Base-by-base conservation (phyloP, 2,888 invertebrate genomes). In the Orthosia gracilis region DNA sequence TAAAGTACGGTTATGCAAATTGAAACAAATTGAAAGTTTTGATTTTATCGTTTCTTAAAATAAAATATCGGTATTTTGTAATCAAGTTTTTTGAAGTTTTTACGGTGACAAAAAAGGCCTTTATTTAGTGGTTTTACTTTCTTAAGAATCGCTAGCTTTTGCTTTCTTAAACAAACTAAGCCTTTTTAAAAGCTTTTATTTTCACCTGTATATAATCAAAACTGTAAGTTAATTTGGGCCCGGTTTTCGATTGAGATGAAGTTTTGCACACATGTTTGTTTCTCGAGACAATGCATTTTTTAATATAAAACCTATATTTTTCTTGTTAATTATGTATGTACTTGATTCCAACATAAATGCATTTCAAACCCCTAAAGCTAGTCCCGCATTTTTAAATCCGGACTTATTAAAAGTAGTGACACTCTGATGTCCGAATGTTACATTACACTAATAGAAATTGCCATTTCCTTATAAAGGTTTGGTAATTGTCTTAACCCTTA, bases 401-500 rank as follows among this genome's bases (percentile, higher is more conserved):
- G n/a, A 7, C 15, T 18, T 67, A 26, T 13, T 5, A 26, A 57
- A 66, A 31, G 7, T 40, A 45, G 15, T 55, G 69, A 59, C 18
- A 61, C 23, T 31, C 45, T 23, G 2, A 73, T 31, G 4, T 40
- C 15, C 2, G 11, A 47, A 73, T 64, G 40, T 49, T n/a, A 61
- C 58, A 69, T 58, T 55, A 62, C 55, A 5, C 26, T 61, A 76
- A 85, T 70, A 66, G 67, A 74, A 79, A 63, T 63, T 31, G 12
- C 69, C 55, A 62, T 77, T 74, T 59, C 26, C 66, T 68, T 68
- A 67, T 52, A 72, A 64, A 59, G 63, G 55, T 49, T 52, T 18
- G 23, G 63, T 63, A 74, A 76, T 82, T 78, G 63, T 74, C 82
- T 76, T 65, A 82, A 77, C 78, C 80, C 78, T 77, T 82, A 85